Evolutionary conservation across 2,797 vertebrate genomes (phyloP).

Genomic region (Poecilia velifera): DNA sequence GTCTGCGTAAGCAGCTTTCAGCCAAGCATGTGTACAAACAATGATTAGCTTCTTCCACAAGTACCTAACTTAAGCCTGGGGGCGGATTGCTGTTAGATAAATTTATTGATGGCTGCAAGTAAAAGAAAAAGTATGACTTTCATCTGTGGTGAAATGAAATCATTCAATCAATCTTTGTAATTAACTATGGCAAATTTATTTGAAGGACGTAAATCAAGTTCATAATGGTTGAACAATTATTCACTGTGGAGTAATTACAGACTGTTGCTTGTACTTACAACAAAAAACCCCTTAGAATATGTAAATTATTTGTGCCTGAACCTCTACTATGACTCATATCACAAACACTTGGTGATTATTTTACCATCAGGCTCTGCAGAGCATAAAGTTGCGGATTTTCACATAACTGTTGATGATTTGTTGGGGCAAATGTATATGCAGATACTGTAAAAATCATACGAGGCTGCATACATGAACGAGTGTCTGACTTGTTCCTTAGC

Average conservation of each 20-base stretch:
- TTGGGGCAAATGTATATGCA: constrained; percentile 33
- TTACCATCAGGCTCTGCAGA: constrained; percentile 5
- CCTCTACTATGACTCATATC: background rate
- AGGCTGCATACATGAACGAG: constrained; percentile 60
- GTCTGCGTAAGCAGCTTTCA: constrained; percentile 59
- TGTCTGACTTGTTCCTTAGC: constrained; percentile 82
- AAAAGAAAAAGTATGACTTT: constrained; percentile 3
- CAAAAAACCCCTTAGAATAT: constrained; percentile 57
- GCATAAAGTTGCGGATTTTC: background rate
- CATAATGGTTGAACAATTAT: constrained; percentile 35
- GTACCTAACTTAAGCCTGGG: constrained; percentile 30
- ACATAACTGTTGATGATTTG: constrained; percentile 21
- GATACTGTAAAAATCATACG: constrained; percentile 47
- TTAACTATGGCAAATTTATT: constrained; percentile 48
- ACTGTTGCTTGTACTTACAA: constrained; percentile 43
- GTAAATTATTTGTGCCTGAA: constrained; percentile 31
- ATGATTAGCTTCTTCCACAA: constrained; percentile 57
- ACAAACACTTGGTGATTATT: background rate
- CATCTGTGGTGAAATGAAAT: constrained; percentile 44
- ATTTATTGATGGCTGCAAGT: constrained; percentile 44
- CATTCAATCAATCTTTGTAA: constrained; percentile 51
- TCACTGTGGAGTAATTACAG: constrained; percentile 45
- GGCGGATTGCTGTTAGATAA: constrained; percentile 31
- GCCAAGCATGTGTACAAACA: constrained; percentile 65
- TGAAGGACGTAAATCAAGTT: constrained; percentile 41